These are phyloP conservation scores for Drosophila formosana DNA, from an alignment of 2,888 invertebrate genomes.

Conservation along the genomic window DNA sequence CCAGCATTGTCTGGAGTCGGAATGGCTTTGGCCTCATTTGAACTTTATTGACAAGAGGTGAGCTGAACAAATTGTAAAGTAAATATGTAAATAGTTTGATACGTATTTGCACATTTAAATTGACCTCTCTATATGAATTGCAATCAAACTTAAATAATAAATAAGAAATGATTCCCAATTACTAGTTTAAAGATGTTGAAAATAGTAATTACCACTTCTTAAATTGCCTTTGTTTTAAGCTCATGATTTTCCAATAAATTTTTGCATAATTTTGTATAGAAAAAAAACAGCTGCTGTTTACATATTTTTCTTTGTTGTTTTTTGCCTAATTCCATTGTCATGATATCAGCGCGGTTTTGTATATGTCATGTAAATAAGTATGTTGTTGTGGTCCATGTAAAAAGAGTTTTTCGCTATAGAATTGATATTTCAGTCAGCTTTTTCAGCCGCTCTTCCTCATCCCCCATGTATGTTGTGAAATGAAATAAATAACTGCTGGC, in stretches of 20 bases:
- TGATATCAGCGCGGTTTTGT: conserved; percentile 52
- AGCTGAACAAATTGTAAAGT: conserved; percentile 7
- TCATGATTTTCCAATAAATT: conserved; percentile 16
- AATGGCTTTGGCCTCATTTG: conserved; percentile 7
- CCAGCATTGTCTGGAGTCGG: not conserved
- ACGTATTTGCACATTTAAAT: not conserved
- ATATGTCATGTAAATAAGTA: conserved; percentile 57
- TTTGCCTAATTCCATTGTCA: conserved; percentile 43
- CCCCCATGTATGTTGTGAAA: conserved; percentile 19
- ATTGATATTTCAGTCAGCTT: conserved; percentile 32
- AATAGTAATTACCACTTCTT: not conserved
- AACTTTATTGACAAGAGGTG: conserved; percentile 11
- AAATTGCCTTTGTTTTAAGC: conserved; percentile 7
- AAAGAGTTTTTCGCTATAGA: conserved; percentile 34
- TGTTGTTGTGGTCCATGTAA: conserved; percentile 49
- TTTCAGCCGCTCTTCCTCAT: conserved; percentile 24
- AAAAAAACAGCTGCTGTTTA: conserved; percentile 20
- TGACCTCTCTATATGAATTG: not conserved
- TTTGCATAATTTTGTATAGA: conserved; percentile 1
- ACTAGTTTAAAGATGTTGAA: not conserved
- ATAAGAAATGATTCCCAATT: not conserved
- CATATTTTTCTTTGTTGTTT: conserved; percentile 21
- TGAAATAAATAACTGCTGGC: conserved; percentile 55
- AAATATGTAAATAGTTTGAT: conserved; percentile 14
- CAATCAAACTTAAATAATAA: not conserved